Evolutionary conservation across 2,888 invertebrate species (phyloP).

Genomic region (Leptogaster cylindrica): DNA sequence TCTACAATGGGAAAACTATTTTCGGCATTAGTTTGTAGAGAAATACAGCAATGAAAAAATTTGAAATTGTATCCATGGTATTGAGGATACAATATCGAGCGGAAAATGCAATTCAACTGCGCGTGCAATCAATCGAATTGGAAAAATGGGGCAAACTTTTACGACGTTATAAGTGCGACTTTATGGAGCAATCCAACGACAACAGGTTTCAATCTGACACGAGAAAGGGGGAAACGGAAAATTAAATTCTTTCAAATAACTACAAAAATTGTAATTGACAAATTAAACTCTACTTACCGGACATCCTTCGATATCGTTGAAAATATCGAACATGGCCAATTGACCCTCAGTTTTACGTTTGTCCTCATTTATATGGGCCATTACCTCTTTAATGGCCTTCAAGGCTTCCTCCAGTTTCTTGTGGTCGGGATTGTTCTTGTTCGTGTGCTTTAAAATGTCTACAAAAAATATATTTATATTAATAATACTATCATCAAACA

Average conservation of each 20-base stretch:
- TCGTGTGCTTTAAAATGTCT: conserved; percentile 94
- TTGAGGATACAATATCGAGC: conserved; percentile 23
- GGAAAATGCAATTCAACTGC: conserved; percentile 38
- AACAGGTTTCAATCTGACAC: neutral
- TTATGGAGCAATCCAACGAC: neutral
- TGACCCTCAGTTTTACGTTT: conserved; percentile 96
- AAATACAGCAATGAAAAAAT: conserved; percentile 1
- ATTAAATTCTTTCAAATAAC: conserved; percentile 14
- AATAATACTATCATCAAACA: neutral
- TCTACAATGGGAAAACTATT: conserved; percentile 15
- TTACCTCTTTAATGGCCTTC: conserved; percentile 88
- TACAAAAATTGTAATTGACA: neutral
- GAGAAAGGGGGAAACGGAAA: neutral
- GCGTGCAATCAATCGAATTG: conserved; percentile 24
- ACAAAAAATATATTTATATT: conserved; percentile 51
- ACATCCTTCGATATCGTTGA: conserved; percentile 97
- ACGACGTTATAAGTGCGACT: neutral
- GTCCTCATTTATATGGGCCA: conserved; percentile 97
- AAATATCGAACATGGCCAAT: conserved; percentile 94
- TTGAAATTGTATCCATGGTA: conserved; percentile 5
- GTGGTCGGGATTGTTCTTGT: conserved; percentile 87
- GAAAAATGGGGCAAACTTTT: conserved; percentile 28
- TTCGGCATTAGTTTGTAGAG: conserved; percentile 20
- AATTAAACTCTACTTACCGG: conserved; percentile 69
- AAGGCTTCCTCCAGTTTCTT: conserved; percentile 83